Conservation (phyloP, 2,113 vertebrate genomes). For the Phocoena phocoena region DNA sequence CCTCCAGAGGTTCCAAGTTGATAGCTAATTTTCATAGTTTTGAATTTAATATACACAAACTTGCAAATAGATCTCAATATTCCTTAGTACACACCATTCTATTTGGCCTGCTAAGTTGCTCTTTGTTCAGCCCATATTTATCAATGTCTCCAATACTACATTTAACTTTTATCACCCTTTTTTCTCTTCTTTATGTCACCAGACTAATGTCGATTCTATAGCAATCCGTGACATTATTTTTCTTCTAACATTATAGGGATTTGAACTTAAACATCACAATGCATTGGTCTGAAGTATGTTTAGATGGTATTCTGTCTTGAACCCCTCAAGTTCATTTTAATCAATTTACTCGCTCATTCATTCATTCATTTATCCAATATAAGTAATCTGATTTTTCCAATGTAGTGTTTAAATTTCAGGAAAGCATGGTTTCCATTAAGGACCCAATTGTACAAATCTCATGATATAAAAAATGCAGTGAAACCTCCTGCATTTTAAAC, state of each 20-base stretch:
- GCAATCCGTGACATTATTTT: background rate
- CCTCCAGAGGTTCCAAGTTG: slow-evolving; percentile 13
- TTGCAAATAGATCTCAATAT: background rate
- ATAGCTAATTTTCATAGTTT: slow-evolving; percentile 36
- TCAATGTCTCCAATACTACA: background rate
- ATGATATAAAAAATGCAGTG: background rate
- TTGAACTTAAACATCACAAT: background rate
- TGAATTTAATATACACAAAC: background rate
- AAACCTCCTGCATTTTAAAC: background rate
- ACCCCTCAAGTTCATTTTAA: background rate
- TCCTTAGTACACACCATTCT: background rate
- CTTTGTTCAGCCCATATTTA: background rate
- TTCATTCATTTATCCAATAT: background rate
- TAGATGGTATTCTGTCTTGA: slow-evolving; percentile 19
- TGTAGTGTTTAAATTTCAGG: background rate
- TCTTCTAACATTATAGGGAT: background rate
- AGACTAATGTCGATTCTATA: background rate
- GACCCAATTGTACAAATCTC: background rate
- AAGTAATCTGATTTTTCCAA: slow-evolving; percentile 38
- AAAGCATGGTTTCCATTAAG: background rate
- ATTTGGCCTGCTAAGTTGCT: background rate
- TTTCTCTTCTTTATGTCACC: background rate
- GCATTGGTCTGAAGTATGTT: background rate
- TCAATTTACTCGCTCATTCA: background rate
- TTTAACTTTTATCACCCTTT: background rate